phyloP scores from a whole-genome alignment of 1,140 invertebrate genomes.

The Anagrus nilaparvatae region DNA sequence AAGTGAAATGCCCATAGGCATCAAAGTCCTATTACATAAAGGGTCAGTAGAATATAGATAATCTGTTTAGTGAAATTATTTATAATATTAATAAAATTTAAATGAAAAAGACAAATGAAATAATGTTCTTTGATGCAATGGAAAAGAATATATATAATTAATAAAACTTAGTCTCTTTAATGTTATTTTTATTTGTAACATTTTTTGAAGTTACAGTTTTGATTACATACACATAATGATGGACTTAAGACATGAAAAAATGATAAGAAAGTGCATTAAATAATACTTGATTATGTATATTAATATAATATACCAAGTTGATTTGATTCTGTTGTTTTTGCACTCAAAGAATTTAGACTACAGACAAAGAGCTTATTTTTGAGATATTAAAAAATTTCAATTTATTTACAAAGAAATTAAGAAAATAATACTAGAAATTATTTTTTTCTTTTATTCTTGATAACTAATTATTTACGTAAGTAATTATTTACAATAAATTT shows the following conservation, averaged over 20 bases:
- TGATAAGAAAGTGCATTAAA: slow-evolving; percentile 39
- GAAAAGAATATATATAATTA: no score
- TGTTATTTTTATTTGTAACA: slow-evolving; percentile 42
- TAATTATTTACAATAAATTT: no score
- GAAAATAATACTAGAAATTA: no score
- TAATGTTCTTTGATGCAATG: no score
- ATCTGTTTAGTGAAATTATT: no score
- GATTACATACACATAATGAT: slow-evolving; percentile 44
- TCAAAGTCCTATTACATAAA: neutral
- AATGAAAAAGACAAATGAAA: no score
- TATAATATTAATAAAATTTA: no score
- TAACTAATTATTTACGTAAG: slow-evolving; percentile 34
- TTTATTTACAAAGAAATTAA: no score
- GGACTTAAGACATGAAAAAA: slow-evolving; percentile 41
- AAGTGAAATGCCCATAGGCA: neutral
- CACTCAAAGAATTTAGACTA: slow-evolving; percentile 28
- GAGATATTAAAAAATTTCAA: no score
- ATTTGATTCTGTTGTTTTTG: slow-evolving; percentile 33
- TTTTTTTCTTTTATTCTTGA: no score
- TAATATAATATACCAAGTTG: slow-evolving; percentile 43
- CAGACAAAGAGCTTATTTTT: slow-evolving; percentile 21
- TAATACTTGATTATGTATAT: slow-evolving; percentile 39
- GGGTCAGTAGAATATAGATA: neutral
- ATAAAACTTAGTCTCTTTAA: slow-evolving; percentile 17
- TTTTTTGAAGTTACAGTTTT: slow-evolving; percentile 44